Conservation (phyloP, 2,888 invertebrate genomes). For the Thysanoteuthis rhombus region DNA sequence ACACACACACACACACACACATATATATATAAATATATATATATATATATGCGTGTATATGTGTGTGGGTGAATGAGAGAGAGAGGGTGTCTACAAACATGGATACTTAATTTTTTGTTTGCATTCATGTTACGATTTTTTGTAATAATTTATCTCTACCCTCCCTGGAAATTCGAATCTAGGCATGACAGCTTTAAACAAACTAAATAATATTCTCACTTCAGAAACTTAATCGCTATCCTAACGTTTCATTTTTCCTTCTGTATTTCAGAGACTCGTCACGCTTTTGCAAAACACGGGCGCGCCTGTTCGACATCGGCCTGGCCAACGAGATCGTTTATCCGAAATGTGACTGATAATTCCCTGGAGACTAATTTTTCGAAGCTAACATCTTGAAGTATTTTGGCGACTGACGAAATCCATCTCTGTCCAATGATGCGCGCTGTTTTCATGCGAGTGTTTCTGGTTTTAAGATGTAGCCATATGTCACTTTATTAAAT, state of each 20-base stretch:
- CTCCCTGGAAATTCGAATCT: not conserved
- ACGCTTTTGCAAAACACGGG: not conserved
- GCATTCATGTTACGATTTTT: not conserved
- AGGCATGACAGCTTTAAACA: not conserved
- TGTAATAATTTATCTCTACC: not conserved
- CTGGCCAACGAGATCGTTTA: not conserved
- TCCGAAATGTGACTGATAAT: not conserved
- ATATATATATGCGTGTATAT: no score
- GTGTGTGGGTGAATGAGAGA: no score
- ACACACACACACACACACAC: no score
- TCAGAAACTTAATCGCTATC: not conserved
- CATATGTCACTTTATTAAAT: not conserved
- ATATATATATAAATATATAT: no score
- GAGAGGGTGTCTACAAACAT: no score
- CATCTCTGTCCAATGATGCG: not conserved
- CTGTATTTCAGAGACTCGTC: not conserved
- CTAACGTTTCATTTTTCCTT: not conserved
- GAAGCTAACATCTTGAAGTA: not conserved
- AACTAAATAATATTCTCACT: not conserved
- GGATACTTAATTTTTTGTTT: not conserved
- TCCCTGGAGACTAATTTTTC: not conserved
- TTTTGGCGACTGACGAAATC: not conserved
- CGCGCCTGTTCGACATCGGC: not conserved
- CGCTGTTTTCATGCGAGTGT: not conserved
- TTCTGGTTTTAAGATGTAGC: not conserved